phyloP scores from a whole-genome alignment of 2,113 vertebrate genomes.

The Sorex araneus region DNA sequence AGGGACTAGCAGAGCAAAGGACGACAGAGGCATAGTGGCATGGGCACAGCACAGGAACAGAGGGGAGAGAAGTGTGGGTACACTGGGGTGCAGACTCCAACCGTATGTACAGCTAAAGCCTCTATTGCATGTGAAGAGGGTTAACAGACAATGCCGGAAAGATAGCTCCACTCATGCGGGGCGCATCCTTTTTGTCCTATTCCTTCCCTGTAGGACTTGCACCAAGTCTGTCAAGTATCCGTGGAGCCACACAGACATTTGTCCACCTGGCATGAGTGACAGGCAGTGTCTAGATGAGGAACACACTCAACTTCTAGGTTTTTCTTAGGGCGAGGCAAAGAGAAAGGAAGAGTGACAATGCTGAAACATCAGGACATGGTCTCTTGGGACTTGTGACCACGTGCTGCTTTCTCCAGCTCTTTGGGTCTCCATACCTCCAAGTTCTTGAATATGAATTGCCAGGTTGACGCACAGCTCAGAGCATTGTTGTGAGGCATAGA shows the following conservation, averaged over 20 bases:
- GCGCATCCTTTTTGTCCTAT: neutral
- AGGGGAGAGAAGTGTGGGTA: neutral
- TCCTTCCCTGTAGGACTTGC: neutral
- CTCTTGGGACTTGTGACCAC: neutral
- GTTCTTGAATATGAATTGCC: neutral
- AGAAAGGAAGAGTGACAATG: neutral
- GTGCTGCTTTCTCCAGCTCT: neutral
- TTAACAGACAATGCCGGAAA: neutral
- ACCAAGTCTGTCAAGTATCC: neutral
- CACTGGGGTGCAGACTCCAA: neutral
- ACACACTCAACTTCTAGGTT: neutral
- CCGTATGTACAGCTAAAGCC: fast-evolving
- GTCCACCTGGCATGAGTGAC: neutral
- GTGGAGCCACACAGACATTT: neutral
- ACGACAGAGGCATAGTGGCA: fast-evolving
- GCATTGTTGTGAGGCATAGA: neutral
- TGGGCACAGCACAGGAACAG: neutral
- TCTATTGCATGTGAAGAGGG: neutral
- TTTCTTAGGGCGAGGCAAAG: neutral
- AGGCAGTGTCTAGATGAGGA: neutral
- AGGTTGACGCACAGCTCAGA: neutral
- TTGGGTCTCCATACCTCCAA: neutral
- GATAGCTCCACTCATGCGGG: neutral
- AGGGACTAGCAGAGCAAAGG: neutral
- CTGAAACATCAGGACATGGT: neutral